phyloP scores from a whole-genome alignment of 2,888 invertebrate genomes.

The Ormia ochracea region DNA sequence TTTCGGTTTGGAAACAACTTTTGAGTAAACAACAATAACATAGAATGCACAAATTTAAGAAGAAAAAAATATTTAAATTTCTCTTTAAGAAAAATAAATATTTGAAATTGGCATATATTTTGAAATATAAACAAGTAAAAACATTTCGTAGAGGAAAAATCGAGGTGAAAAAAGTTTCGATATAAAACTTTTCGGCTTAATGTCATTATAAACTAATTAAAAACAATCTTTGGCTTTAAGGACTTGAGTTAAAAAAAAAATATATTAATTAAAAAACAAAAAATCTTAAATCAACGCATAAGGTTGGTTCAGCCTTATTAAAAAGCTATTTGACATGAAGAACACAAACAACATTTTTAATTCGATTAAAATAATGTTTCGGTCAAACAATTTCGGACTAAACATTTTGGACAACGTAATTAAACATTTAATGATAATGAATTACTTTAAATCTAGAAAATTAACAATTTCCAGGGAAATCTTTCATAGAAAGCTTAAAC shows the following conservation, averaged over 20 bases:
- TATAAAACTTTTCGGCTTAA: constrained; percentile 67
- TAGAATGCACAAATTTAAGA: constrained; percentile 64
- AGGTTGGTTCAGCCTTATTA: background rate
- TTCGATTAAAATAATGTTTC: constrained; percentile 52
- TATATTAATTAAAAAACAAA: background rate
- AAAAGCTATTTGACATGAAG: constrained; percentile 1
- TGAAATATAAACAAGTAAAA: constrained; percentile 26
- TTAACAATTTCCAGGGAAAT: background rate
- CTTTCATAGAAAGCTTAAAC: background rate
- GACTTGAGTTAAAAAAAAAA: constrained; percentile 61
- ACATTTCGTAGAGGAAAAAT: constrained; percentile 24
- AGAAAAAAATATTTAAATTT: constrained; percentile 25
- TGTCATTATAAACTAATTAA: constrained; percentile 27
- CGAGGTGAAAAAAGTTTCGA: constrained; percentile 65
- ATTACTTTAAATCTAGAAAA: constrained; percentile 49
- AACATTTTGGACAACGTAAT: constrained; percentile 63
- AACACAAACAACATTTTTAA: constrained; percentile 27
- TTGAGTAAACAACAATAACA: constrained; percentile 59
- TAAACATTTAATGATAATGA: constrained; percentile 44
- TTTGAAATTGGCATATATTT: constrained; percentile 47
- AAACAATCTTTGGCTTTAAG: constrained; percentile 68
- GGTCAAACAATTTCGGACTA: constrained; percentile 59
- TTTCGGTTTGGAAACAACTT: background rate
- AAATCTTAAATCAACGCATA: background rate
- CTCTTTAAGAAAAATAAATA: background rate